Evolutionary conservation across 2,113 vertebrate genomes (phyloP).

Genomic region (Dromaius novaehollandiae): DNA sequence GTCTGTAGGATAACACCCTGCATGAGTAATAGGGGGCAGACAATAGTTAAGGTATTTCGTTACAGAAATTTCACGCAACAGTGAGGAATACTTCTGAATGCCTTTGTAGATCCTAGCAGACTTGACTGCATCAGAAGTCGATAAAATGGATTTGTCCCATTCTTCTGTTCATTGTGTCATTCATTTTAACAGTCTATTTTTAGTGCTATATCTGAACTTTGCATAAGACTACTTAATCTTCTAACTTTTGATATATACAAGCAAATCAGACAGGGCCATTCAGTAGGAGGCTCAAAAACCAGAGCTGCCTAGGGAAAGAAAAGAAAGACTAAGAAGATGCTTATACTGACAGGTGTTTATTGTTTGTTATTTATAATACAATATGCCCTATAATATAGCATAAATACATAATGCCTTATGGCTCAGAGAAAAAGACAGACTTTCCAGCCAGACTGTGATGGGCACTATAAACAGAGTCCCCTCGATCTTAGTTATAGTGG

Average conservation of each 20-base stretch:
- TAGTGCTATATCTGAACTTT: background rate
- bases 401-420: background rate
- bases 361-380: background rate
- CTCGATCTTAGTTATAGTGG: background rate
- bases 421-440: background rate
- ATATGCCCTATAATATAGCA: background rate
- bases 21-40: background rate
- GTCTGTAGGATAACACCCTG: background rate
- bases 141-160: slow-evolving; percentile 35
- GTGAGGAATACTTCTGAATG: slow-evolving; percentile 1
- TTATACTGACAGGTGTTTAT: background rate
- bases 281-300: background rate
- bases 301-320: background rate
- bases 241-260: background rate
- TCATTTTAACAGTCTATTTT: background rate
- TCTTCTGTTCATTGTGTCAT: slow-evolving; percentile 7
- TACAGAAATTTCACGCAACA: slow-evolving; percentile 18
- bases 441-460: too few species aligned
- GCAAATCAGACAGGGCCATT: background rate
- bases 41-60: background rate
- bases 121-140: background rate
- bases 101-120: slow-evolving; percentile 9
- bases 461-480: background rate
- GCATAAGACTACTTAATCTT: background rate
- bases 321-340: background rate